Conservation (phyloP, 1,140 invertebrate genomes). For the Drosophila quadrilineata region DNA sequence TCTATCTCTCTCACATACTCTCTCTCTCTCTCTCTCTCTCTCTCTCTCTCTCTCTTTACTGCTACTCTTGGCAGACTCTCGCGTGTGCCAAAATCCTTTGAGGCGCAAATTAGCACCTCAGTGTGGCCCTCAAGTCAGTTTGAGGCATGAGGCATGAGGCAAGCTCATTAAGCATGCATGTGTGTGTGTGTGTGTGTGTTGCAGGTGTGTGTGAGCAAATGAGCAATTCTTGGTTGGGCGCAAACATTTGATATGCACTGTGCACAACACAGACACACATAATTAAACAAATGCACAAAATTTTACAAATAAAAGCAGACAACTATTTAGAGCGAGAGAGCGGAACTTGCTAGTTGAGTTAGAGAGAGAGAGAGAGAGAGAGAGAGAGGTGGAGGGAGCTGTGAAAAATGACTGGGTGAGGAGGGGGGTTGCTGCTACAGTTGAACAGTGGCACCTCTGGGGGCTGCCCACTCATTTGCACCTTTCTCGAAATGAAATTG, state of each 20-base stretch:
- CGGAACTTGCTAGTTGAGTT: too few species aligned
- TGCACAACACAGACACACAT: constrained; percentile 13
- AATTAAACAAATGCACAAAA: constrained; percentile 25
- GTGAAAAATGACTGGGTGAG: too few species aligned
- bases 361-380: too few species aligned
- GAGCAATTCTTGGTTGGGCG: constrained; percentile 33
- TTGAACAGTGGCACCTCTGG: constrained; percentile 21
- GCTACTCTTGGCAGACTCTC: not conserved
- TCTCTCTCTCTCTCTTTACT: not conserved
- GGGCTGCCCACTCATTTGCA: constrained; percentile 21
- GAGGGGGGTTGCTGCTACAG: too few species aligned
- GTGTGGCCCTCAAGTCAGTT: constrained; percentile 16
- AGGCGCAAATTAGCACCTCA: constrained; percentile 71
- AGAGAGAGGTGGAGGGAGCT: too few species aligned
- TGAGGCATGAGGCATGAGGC: not conserved
- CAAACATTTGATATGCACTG: constrained; percentile 42
- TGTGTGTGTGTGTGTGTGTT: constrained; percentile 8
- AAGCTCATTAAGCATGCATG: constrained; percentile 61
- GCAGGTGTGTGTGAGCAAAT: constrained; percentile 19
- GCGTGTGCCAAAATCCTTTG: constrained; percentile 59
- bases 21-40: too few species aligned
- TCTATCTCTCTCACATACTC: not conserved
- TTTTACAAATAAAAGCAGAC: constrained; percentile 2
- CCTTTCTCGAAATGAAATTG: constrained; percentile 22
- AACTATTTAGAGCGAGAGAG: not conserved